Evolutionary conservation across 2,113 vertebrate genomes (phyloP).

Genomic region (Zosterops hypoxanthus): DNA sequence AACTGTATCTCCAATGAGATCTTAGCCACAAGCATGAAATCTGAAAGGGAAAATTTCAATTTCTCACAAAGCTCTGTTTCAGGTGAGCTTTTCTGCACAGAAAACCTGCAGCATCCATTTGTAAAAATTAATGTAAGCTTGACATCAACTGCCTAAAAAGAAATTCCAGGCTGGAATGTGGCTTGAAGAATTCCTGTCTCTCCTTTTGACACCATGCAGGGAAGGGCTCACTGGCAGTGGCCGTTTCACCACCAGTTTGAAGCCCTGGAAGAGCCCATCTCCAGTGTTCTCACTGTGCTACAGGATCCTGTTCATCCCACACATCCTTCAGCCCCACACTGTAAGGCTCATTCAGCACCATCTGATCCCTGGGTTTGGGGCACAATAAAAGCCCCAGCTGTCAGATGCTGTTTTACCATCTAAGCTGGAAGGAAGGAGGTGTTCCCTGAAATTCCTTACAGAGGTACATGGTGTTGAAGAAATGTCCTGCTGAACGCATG

Average conservation of each 20-base stretch:
- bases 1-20: background rate
- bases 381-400: background rate
- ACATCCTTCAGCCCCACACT: background rate
- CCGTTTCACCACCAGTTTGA: background rate
- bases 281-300: background rate
- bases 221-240: background rate
- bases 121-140: background rate
- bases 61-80: background rate
- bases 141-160: background rate
- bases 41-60: background rate
- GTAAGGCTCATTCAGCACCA: background rate
- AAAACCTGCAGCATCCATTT: background rate
- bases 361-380: background rate
- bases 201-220: fast-evolving
- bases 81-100: background rate
- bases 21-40: background rate
- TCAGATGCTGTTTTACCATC: background rate
- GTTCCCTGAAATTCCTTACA: background rate
- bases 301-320: background rate
- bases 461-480: background rate
- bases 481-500: background rate
- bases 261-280: background rate
- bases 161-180: background rate
- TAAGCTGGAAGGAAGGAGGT: fast-evolving
- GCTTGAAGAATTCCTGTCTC: background rate